Conservation (phyloP, 1,140 invertebrate species). For the Aphaenogaster rudis region DNA sequence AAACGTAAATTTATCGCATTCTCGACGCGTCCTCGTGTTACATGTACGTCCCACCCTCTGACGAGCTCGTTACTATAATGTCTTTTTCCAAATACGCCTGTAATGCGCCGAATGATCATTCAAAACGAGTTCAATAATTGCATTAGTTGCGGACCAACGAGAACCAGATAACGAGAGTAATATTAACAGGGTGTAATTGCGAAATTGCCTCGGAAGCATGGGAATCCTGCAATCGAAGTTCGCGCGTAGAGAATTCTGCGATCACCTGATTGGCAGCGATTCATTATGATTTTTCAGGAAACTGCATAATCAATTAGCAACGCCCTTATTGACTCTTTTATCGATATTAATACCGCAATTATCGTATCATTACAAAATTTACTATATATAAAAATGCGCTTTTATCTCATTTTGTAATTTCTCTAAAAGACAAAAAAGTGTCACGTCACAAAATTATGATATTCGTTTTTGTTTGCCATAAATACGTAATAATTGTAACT, state of each 20-base stretch:
- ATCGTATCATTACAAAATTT: background rate
- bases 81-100: slow-evolving; percentile 29
- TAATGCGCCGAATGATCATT: slow-evolving; percentile 24
- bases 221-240: slow-evolving; percentile 19
- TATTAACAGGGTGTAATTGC: slow-evolving; percentile 52
- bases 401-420: background rate
- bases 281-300: slow-evolving; percentile 15
- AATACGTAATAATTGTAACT: background rate
- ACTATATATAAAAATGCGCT: background rate
- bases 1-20: slow-evolving; percentile 39
- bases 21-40: slow-evolving; percentile 11
- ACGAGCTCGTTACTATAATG: slow-evolving; percentile 38
- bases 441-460: background rate
- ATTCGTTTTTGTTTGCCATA: background rate
- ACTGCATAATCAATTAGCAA: slow-evolving; percentile 23
- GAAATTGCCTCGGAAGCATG: slow-evolving; percentile 30
- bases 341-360: background rate
- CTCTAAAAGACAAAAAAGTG: background rate
- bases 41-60: background rate
- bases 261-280: slow-evolving; percentile 13
- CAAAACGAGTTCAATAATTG: slow-evolving; percentile 50
- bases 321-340: background rate
- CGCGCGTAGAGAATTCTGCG: slow-evolving; percentile 13
- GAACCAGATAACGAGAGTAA: slow-evolving; percentile 45
- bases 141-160: slow-evolving; percentile 33